Conservation (phyloP, 1,140 invertebrate genomes). For the Cotesia chilonis region DNA sequence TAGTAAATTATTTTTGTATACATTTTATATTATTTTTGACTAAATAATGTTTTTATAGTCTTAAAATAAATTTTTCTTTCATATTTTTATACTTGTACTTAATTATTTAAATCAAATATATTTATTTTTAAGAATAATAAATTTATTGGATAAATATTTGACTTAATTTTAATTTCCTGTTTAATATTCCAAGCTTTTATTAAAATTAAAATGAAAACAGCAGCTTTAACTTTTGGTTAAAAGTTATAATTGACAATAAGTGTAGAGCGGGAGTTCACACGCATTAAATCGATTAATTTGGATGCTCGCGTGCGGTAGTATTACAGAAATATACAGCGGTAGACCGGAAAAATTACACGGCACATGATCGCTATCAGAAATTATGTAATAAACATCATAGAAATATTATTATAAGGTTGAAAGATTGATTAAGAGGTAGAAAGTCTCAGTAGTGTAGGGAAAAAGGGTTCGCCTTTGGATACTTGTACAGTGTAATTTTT, state of each 20-base stretch:
- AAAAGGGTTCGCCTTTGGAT: not conserved
- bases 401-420: constrained; percentile 31
- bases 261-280: not conserved
- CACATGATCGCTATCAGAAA: constrained; percentile 32
- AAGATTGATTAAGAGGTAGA: constrained; percentile 27
- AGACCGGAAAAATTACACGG: constrained; percentile 34
- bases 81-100: no score
- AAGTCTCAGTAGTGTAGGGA: not conserved
- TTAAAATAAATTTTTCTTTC: no score
- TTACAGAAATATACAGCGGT: not conserved
- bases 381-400: constrained; percentile 40
- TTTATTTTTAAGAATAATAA: no score
- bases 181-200: not conserved
- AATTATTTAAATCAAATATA: no score
- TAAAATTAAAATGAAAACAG: no score
- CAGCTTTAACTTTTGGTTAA: constrained; percentile 1
- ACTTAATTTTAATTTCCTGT: not conserved
- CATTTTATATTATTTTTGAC: no score
- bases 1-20: no score
- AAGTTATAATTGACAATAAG: not conserved
- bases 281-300: constrained; percentile 19
- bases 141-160: no score
- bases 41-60: no score
- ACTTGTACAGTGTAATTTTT: constrained; percentile 32
- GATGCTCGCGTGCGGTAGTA: constrained; percentile 15